Conservation (phyloP, 2,888 invertebrate species). For the Capitulum mitella region DNA sequence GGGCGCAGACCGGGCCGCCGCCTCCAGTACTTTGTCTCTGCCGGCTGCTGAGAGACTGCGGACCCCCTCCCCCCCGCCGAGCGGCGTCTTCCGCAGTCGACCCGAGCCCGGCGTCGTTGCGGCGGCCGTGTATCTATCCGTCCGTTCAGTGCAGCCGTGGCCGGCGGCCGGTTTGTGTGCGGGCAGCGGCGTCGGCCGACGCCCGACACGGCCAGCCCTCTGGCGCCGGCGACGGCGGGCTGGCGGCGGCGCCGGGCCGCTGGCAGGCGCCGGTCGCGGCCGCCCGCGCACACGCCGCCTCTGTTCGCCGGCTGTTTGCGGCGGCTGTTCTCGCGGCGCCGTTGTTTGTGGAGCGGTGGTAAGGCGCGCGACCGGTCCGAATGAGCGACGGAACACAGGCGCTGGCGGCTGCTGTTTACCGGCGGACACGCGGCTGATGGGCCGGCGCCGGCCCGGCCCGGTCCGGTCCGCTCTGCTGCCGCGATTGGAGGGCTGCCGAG, state of each 20-base stretch:
- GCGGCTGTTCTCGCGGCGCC: background rate
- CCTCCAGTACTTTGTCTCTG: background rate
- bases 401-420: background rate
- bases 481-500: background rate
- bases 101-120: too few species aligned
- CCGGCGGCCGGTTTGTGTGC: too few species aligned
- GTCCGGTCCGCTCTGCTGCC: background rate
- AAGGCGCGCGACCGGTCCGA: background rate
- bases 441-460: background rate
- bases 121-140: too few species aligned
- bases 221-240: background rate
- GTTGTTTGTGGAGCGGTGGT: slow-evolving; percentile 6
- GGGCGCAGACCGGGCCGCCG: background rate
- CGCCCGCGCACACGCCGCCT: background rate
- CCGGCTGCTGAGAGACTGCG: too few species aligned
- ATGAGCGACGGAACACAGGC: background rate
- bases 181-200: background rate
- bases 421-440: background rate
- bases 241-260: background rate
- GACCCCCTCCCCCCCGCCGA: too few species aligned
- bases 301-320: background rate
- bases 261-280: background rate
- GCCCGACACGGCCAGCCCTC: background rate
- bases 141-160: too few species aligned
- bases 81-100: too few species aligned